These are phyloP conservation scores for Tympanoctomys barrerae DNA, from an alignment of 2,797 vertebrate genomes.

Conservation along the genomic window DNA sequence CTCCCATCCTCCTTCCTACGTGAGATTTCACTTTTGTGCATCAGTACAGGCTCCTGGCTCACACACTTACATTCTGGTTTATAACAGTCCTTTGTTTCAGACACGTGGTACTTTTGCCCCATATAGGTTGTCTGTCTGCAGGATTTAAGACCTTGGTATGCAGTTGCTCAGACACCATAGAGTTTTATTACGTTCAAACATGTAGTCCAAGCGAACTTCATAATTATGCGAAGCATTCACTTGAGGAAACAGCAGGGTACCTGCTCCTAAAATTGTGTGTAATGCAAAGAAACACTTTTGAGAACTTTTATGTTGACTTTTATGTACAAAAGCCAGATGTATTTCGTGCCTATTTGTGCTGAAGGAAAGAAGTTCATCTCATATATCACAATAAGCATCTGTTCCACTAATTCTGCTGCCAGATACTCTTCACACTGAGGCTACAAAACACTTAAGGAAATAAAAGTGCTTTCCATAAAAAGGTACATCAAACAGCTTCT, in stretches of 20 bases:
- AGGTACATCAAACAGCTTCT: slow-evolving; percentile 26
- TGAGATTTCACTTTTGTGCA: neutral
- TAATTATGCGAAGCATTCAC: slow-evolving; percentile 46
- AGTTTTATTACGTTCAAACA: neutral
- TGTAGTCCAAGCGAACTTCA: slow-evolving; percentile 34
- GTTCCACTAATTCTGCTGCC: slow-evolving; percentile 62
- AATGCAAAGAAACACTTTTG: slow-evolving; percentile 68
- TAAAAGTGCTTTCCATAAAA: slow-evolving; percentile 70
- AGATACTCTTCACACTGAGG: slow-evolving; percentile 57
- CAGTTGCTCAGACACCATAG: neutral
- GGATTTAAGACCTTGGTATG: neutral
- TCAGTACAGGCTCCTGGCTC: neutral
- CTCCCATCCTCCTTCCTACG: neutral
- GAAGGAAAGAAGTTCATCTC: slow-evolving; percentile 76
- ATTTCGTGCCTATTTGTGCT: slow-evolving; percentile 69
- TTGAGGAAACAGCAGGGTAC: slow-evolving; percentile 16
- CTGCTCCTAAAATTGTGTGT: slow-evolving; percentile 10
- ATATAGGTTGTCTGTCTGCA: neutral
- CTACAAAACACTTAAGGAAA: slow-evolving; percentile 76
- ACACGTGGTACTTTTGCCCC: neutral
- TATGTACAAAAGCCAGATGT: slow-evolving; percentile 75
- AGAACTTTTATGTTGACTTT: slow-evolving; percentile 73
- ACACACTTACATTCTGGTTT: neutral
- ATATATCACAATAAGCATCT: slow-evolving; percentile 79
- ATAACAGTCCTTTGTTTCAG: neutral